A percentile compares a stretch with the other conserved stretches of the same genome.
Evolutionary conservation across 1,140 invertebrate genomes (phyloP).

Genomic region (Aricia agestis): DNA sequence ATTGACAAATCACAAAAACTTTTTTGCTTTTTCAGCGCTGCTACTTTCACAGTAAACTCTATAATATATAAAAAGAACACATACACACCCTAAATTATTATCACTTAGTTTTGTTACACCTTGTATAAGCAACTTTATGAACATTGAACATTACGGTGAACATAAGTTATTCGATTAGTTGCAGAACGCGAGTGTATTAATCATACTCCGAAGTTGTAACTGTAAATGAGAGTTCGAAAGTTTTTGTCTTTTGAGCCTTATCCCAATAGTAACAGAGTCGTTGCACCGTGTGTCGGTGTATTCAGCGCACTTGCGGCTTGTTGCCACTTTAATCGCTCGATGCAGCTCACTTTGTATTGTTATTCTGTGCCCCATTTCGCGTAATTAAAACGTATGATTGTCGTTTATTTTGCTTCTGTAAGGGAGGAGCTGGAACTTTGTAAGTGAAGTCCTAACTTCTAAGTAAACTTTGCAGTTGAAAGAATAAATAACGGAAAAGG

Average conservation of each 20-base stretch:
- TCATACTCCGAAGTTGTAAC: not conserved
- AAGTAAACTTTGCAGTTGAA: too few relatives aligned
- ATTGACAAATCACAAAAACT: too few relatives aligned
- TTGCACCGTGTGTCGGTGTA: not conserved
- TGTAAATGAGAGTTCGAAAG: not conserved
- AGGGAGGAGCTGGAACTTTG: not conserved
- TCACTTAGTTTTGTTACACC: too few relatives aligned
- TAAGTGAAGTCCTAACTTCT: not conserved
- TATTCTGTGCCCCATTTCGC: not conserved
- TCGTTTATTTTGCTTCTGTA: not conserved
- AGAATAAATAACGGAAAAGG: too few relatives aligned
- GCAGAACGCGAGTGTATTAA: not conserved
- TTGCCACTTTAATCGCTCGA: not conserved
- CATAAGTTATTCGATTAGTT: not conserved
- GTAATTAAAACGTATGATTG: slow-evolving; percentile 1
- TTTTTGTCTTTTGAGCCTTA: not conserved
- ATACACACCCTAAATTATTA: too few relatives aligned
- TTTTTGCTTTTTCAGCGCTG: too few relatives aligned
- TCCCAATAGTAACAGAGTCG: not conserved
- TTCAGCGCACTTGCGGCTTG: slow-evolving; percentile 1
- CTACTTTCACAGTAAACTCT: too few relatives aligned
- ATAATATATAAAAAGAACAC: too few relatives aligned
- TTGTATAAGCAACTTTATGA: too few relatives aligned
- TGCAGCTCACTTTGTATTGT: slow-evolving; percentile 2
- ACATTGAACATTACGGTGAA: too few relatives aligned